Evolutionary conservation across 2,797 vertebrate genomes (phyloP).

Genomic region (Eulemur coronatus): DNA sequence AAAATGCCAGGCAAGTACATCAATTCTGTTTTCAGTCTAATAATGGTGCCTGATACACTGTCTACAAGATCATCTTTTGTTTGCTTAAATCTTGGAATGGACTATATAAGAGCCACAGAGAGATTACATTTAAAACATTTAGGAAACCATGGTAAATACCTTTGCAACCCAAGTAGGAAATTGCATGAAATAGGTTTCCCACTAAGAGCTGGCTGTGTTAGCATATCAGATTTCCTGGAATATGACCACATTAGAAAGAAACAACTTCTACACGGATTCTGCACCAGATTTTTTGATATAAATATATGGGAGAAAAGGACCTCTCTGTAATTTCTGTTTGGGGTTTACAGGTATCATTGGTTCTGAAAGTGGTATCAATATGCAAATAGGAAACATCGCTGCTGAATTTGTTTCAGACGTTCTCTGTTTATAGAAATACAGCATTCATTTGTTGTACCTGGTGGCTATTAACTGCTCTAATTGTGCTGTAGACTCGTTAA

Average conservation of each 20-base stretch:
- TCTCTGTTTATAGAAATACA: constrained; percentile 45
- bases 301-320: constrained; percentile 45
- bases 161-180: constrained; percentile 43
- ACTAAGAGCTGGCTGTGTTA: constrained; percentile 49
- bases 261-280: constrained; percentile 37
- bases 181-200: neutral
- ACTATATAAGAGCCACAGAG: neutral
- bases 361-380: neutral
- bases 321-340: neutral
- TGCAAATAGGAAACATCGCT: neutral
- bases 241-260: constrained; percentile 41
- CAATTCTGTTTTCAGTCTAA: neutral
- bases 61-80: neutral
- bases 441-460: constrained; percentile 64
- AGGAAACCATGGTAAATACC: neutral
- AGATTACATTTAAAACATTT: neutral
- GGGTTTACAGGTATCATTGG: neutral
- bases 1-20: neutral
- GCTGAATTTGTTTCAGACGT: neutral
- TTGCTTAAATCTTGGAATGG: constrained; percentile 12
- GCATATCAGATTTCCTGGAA: constrained; percentile 61
- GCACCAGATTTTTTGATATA: constrained; percentile 40
- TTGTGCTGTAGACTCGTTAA: constrained; percentile 51
- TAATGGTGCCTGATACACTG: neutral
- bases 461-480: constrained; percentile 65